A percentile compares a stretch with the other conserved stretches of the same genome.
Conservation (phyloP, 2,113 vertebrate species). For the Melanerpes aurifrons region DNA sequence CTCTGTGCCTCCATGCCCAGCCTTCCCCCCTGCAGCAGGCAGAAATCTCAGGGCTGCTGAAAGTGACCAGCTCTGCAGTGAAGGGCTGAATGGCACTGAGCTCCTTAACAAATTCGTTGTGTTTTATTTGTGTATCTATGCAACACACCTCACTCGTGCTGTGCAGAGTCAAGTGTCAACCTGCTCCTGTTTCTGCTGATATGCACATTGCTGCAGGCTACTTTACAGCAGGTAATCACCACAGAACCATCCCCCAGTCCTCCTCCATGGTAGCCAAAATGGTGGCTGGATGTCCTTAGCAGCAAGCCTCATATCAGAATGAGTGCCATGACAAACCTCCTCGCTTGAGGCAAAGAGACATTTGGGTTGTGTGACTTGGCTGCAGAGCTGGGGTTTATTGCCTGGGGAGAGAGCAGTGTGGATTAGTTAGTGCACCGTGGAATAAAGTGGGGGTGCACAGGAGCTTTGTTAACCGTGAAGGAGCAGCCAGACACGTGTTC, state of each 20-base stretch:
- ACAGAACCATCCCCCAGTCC: background rate
- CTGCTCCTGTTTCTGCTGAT: background rate
- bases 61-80: rapidly evolving
- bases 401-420: background rate
- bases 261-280: background rate
- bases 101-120: rapidly evolving
- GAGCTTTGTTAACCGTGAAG: background rate
- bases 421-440: background rate
- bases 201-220: background rate
- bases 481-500: background rate
- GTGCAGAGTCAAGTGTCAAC: background rate
- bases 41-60: background rate
- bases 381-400: background rate
- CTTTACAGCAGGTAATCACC: background rate
- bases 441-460: background rate
- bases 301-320: background rate
- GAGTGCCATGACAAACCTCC: background rate
- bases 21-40: background rate
- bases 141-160: background rate
- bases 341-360: background rate
- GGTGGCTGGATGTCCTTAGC: background rate
- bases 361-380: background rate
- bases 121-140: background rate
- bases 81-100: background rate
- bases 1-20: background rate